phyloP scores from a whole-genome alignment of 2,113 vertebrate genomes.

The Parotia lawesii region DNA sequence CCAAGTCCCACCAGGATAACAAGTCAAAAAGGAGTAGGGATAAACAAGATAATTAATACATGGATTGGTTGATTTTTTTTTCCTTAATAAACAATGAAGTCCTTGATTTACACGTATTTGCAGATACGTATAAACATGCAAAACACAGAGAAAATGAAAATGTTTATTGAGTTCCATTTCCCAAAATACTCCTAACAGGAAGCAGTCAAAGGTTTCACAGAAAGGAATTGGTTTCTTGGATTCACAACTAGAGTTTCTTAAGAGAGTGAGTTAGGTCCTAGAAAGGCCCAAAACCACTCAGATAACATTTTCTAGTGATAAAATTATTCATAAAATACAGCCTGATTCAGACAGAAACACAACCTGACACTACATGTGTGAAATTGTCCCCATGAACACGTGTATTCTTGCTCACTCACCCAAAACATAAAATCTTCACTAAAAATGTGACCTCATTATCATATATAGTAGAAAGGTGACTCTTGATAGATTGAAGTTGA shows the following conservation, averaged over 20 bases:
- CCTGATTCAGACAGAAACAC: not conserved
- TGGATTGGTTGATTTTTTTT: not conserved
- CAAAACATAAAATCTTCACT: not conserved
- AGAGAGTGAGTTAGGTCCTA: not conserved
- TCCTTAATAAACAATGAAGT: not conserved
- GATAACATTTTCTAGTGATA: not conserved
- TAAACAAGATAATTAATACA: not conserved
- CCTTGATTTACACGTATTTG: not conserved
- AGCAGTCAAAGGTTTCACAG: not conserved
- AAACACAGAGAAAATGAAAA: not conserved
- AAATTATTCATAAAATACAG: not conserved
- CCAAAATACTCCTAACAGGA: not conserved
- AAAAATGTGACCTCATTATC: not conserved
- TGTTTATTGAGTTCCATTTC: not conserved
- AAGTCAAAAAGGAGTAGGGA: not conserved
- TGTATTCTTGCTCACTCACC: not conserved
- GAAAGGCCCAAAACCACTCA: not conserved
- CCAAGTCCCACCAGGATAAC: not conserved
- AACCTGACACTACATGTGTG: fast-evolving
- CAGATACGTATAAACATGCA: not conserved
- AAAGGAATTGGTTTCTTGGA: not conserved
- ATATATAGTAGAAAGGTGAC: not conserved
- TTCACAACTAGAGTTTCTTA: not conserved
- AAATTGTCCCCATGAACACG: not conserved
- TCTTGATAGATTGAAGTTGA: not conserved